Conservation (phyloP, 1,140 invertebrate genomes). For the Neuroterus valhalla region DNA sequence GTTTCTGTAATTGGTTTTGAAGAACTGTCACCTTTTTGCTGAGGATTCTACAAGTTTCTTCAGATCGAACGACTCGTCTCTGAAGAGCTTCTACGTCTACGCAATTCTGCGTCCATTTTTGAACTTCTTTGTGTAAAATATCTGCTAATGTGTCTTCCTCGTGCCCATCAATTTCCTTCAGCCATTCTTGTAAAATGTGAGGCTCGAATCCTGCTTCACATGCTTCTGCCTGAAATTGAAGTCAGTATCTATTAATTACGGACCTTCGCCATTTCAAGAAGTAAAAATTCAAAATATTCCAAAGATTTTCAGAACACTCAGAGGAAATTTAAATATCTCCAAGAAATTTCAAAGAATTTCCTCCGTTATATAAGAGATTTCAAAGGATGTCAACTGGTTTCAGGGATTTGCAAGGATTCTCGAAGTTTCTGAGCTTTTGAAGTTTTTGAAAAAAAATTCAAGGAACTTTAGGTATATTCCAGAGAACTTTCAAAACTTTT, state of each 20-base stretch:
- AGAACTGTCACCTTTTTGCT: constrained; percentile 66
- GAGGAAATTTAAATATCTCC: too few species aligned
- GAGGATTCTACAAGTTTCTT: constrained; percentile 68
- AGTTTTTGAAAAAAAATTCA: too few species aligned
- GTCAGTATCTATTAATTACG: not conserved
- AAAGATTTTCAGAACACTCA: too few species aligned
- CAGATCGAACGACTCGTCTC: constrained; percentile 63
- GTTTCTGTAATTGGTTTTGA: constrained; percentile 64
- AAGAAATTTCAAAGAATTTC: too few species aligned
- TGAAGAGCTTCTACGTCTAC: constrained; percentile 70
- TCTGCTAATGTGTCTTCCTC: constrained; percentile 60
- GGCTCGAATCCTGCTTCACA: constrained; percentile 73
- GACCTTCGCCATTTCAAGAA: too few species aligned
- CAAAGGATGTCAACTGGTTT: too few species aligned
- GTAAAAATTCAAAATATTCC: too few species aligned
- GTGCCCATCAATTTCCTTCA: constrained; percentile 77
- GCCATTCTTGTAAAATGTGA: constrained; percentile 81
- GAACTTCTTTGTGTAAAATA: constrained; percentile 66
- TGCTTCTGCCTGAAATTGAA: constrained; percentile 65
- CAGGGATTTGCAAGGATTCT: too few species aligned
- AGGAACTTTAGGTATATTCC: too few species aligned
- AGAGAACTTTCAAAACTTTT: too few species aligned
- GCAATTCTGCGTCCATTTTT: constrained; percentile 69
- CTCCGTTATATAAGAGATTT: too few species aligned
- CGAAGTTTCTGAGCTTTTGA: too few species aligned